Conservation (phyloP, 1,140 invertebrate species). For the Eubasilissa regina region DNA sequence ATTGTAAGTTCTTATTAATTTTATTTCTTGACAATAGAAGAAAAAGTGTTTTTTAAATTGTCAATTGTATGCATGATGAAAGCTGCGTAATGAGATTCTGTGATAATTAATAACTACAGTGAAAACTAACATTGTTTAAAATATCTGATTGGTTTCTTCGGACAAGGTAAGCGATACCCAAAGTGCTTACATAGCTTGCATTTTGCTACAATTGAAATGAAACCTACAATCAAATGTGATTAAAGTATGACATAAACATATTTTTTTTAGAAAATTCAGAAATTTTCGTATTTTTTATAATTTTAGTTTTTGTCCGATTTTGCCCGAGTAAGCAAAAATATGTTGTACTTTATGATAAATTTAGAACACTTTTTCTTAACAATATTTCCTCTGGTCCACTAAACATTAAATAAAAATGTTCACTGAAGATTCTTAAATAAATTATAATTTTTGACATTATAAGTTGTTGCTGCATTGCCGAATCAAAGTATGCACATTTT, state of each 20-base stretch:
- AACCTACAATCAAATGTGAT: no score
- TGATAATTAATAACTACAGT: conserved; percentile 5
- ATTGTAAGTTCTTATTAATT: conserved; percentile 1
- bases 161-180: not conserved
- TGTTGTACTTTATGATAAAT: conserved; percentile 47
- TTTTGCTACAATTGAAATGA: no score
- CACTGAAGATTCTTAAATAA: conserved; percentile 1
- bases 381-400: conserved; percentile 55
- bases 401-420: conserved; percentile 44
- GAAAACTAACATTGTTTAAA: conserved; percentile 3
- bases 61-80: not conserved
- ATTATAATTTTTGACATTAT: conserved; percentile 10
- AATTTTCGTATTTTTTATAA: no score
- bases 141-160: not conserved
- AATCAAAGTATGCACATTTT: no score
- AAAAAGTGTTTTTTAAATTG: not conserved
- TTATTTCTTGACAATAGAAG: conserved; percentile 3
- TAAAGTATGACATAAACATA: no score
- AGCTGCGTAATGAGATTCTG: not conserved
- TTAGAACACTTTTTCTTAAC: conserved; percentile 44
- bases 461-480: not conserved
- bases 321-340: not conserved
- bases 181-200: no score
- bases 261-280: no score
- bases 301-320: no score